A percentile compares a stretch with the other conserved stretches of the same genome.
These are phyloP conservation scores for Rhinolophus ferrumequinum DNA, from an alignment of 2,113 vertebrate genomes.

Conservation along the genomic window DNA sequence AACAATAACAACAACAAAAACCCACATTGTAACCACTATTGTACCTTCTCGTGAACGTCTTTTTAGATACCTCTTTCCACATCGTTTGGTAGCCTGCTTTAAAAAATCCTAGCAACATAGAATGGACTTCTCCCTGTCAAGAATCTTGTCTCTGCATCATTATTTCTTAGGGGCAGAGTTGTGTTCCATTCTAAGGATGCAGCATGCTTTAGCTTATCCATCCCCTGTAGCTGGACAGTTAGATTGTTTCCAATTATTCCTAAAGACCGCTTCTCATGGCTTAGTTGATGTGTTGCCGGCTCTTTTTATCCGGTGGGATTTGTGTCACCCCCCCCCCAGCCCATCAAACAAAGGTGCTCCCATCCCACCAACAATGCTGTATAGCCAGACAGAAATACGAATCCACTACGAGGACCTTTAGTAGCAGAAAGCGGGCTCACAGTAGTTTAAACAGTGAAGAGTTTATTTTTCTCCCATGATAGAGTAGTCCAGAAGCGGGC, in stretches of 20 bases:
- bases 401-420: neutral
- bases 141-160: neutral
- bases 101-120: neutral
- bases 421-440: neutral
- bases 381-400: neutral
- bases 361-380: no score
- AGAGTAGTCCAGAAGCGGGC: neutral
- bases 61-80: neutral
- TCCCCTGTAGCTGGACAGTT: neutral
- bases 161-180: neutral
- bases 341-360: neutral
- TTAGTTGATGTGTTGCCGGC: neutral
- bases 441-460: neutral
- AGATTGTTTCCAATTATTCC: neutral
- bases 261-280: no score
- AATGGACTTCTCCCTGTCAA: neutral
- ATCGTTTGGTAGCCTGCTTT: neutral
- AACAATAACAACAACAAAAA: neutral
- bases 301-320: neutral
- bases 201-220: fast-evolving
- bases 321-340: neutral
- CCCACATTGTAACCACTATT: no score
- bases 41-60: neutral
- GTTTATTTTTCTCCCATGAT: neutral
- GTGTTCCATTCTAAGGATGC: neutral